Conservation (phyloP, 2,113 vertebrate species). For the Ailurus styani region DNA sequence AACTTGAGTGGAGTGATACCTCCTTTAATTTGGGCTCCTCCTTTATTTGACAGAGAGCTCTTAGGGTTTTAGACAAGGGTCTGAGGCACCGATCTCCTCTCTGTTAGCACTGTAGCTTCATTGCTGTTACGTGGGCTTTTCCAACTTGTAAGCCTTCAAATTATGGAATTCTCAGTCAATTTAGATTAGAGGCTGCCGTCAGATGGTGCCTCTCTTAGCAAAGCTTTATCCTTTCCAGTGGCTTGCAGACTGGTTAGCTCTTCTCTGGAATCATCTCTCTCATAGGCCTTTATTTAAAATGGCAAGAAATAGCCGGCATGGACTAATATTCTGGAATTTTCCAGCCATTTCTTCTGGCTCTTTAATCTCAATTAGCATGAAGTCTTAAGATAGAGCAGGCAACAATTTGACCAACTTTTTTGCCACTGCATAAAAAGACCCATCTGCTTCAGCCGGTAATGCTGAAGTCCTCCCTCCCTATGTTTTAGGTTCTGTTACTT, state of each 20-base stretch:
- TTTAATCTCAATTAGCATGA: neutral
- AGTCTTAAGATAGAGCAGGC: neutral
- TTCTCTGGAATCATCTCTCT: neutral
- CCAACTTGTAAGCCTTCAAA: neutral
- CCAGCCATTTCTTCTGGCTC: neutral
- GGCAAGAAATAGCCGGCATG: neutral
- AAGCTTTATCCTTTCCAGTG: neutral
- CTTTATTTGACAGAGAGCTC: neutral
- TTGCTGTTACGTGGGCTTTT: neutral
- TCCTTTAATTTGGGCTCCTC: neutral
- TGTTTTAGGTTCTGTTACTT: neutral
- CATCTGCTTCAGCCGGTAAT: neutral
- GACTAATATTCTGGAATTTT: neutral
- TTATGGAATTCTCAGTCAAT: neutral
- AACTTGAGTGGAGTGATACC: neutral
- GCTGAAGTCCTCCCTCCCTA: neutral
- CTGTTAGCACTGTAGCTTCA: neutral
- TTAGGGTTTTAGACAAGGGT: neutral
- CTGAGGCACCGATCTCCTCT: neutral
- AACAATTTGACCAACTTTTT: neutral
- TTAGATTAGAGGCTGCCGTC: neutral
- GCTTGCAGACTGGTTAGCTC: neutral
- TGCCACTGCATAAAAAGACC: neutral
- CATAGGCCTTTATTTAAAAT: neutral
- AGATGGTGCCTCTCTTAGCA: neutral